Base-by-base conservation (phyloP, 2,797 vertebrate genomes). In the Phrynocephalus vlangalii region DNA sequence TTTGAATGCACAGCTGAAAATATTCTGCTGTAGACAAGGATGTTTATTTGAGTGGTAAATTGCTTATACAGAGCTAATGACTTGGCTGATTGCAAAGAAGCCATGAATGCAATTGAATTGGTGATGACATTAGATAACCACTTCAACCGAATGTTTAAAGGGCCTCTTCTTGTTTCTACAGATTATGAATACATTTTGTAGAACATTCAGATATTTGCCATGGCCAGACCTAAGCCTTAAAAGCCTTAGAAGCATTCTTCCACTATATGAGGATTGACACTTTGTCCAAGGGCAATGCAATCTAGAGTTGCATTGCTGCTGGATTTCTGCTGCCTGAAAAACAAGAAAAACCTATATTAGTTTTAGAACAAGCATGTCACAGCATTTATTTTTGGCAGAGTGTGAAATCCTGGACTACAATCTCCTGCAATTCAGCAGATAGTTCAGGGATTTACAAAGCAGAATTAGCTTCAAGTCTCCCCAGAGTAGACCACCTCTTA, bases 1-100 rank as follows among this genome's bases (percentile, higher is more conserved):
- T 70, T 7, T 72, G 38, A 38, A 26, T 63, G 16, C 71, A 16
- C 20, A 72, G 68, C 18, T 87, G 75, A 78, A 87, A 44, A 78
- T 83, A 71, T 70, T 78, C 30, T 76, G 22, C 67, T 56, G 22
- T 28, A 77, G 16, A 70, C 8, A 48, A 60, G 33, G 10, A 50
- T 83, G 73, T 75, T 76, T 79, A 79, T 77, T 50, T 73, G 66
- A 87, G 24, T 77, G 50, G 30, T 60, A 63, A 88, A 79, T 78
- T 72, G 63, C 5, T 68, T 82, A 56, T 52, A 52, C 44, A 77
- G 63, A 28, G 70, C 71, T 86, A 71, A 86, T 79, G 16, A 28
- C 52, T 82, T 68, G 33, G 70, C 38, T 82, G 78, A 77, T 87
- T 78, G 66, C 63, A 87, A 87, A 83, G 75, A 77, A 60, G 67